A percentile compares a stretch with the other conserved stretches of the same genome.
These are phyloP conservation scores for Ecliptopera silaceata DNA, from an alignment of 2,888 invertebrate species.

Conservation along the genomic window DNA sequence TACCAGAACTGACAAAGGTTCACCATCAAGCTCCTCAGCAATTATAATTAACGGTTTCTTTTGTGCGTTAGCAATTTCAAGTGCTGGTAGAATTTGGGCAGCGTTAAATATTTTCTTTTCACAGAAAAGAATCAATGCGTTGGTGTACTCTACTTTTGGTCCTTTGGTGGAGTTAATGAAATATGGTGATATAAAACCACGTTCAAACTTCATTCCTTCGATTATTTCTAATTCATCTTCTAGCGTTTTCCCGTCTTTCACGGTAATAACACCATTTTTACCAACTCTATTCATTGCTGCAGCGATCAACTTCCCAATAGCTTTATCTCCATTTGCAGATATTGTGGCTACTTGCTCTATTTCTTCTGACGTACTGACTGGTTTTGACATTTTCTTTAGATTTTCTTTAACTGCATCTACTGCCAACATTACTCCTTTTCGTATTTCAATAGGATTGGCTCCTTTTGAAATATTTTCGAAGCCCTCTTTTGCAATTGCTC, in stretches of 20 bases:
- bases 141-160: constrained; percentile 97
- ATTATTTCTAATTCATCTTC: constrained; percentile 96
- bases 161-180: constrained; percentile 99
- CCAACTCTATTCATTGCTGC: constrained; percentile 98
- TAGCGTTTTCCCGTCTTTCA: constrained; percentile 99
- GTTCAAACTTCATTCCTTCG: constrained; percentile 99
- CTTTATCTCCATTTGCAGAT: constrained; percentile 97
- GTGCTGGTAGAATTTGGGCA: constrained; percentile 96
- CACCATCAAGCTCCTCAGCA: constrained; percentile 97
- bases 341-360: constrained; percentile 99
- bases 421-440: constrained; percentile 95
- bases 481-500: constrained; percentile 98
- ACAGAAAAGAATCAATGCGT: constrained; percentile 94
- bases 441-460: constrained; percentile 97
- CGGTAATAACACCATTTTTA: constrained; percentile 98
- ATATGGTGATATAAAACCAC: constrained; percentile 99
- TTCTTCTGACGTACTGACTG: constrained; percentile 97
- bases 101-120: constrained; percentile 98
- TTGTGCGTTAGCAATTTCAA: constrained; percentile 95
- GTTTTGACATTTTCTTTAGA: constrained; percentile 93
- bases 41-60: constrained; percentile 97
- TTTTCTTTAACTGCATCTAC: constrained; percentile 94
- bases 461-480: constrained; percentile 98
- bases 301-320: constrained; percentile 96
- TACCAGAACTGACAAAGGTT: constrained; percentile 95